These are phyloP conservation scores for Hyposoter didymator DNA, from an alignment of 2,888 invertebrate genomes.

Conservation along the genomic window DNA sequence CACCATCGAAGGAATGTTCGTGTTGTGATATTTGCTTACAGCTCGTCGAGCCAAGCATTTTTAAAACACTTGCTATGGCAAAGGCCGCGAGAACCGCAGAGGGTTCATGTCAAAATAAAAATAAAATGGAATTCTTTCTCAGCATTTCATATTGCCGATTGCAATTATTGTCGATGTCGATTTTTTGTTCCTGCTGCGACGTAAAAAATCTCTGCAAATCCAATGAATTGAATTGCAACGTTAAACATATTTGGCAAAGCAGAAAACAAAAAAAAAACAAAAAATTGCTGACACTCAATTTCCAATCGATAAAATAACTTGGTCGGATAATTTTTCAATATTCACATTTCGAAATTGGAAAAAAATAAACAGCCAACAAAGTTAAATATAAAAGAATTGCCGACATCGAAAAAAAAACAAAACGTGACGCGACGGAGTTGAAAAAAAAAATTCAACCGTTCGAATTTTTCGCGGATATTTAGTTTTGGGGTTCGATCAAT, in stretches of 20 bases:
- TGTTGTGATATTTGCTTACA: slow-evolving; percentile 3
- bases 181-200: not conserved
- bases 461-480: not conserved
- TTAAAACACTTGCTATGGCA: not conserved
- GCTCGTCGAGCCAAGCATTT: slow-evolving; percentile 3
- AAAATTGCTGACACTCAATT: not conserved
- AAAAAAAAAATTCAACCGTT: not conserved
- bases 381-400: not conserved
- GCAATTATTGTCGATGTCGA: not conserved
- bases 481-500: not conserved
- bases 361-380: not conserved
- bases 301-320: not conserved
- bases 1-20: slow-evolving; percentile 61
- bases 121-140: not conserved
- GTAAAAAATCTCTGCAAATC: not conserved
- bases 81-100: not conserved
- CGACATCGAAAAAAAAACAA: not conserved
- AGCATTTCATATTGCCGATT: not conserved
- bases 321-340: too few relatives aligned
- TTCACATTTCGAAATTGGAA: too few relatives aligned
- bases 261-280: not conserved
- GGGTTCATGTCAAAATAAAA: not conserved
- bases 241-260: not conserved
- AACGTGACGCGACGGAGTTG: not conserved
- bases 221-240: not conserved